Percentiles rank a stretch among this genome's conserved stretches.
Conservation (phyloP, 2,888 invertebrate genomes). For the Laothoe populi region DNA sequence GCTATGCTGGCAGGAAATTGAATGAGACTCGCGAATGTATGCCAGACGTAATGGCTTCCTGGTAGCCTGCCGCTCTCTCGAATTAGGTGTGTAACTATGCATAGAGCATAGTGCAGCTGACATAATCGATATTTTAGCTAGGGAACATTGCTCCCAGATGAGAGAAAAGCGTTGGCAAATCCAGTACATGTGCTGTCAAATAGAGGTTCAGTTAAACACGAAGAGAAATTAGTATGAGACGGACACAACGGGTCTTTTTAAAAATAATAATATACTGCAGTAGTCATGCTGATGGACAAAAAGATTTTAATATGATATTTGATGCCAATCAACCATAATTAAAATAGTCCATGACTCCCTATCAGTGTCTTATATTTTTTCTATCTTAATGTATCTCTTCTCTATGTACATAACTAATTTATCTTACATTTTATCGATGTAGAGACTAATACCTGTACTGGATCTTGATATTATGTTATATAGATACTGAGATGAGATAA, state of each 20-base stretch:
- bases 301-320: not conserved
- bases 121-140: constrained; percentile 22
- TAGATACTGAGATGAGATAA: constrained; percentile 1
- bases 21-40: constrained; percentile 71
- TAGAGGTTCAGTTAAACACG: not conserved
- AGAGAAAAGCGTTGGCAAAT: not conserved
- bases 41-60: constrained; percentile 71
- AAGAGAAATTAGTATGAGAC: not conserved
- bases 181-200: not conserved
- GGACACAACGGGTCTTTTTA: no score
- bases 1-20: constrained; percentile 69
- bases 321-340: not conserved
- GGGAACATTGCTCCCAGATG: not conserved
- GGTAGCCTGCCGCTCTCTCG: constrained; percentile 39
- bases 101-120: constrained; percentile 1
- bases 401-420: not conserved
- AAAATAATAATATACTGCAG: no score
- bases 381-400: no score
- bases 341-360: not conserved
- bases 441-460: not conserved
- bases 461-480: not conserved
- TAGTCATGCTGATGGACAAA: not conserved
- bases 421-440: not conserved
- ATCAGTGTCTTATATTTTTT: not conserved
- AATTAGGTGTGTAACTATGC: constrained; percentile 21